Evolutionary conservation across 2,797 vertebrate genomes (phyloP), one percentile per base, ranked within the genome.

Genomic region (Centroberyx gerrardi): DNA sequence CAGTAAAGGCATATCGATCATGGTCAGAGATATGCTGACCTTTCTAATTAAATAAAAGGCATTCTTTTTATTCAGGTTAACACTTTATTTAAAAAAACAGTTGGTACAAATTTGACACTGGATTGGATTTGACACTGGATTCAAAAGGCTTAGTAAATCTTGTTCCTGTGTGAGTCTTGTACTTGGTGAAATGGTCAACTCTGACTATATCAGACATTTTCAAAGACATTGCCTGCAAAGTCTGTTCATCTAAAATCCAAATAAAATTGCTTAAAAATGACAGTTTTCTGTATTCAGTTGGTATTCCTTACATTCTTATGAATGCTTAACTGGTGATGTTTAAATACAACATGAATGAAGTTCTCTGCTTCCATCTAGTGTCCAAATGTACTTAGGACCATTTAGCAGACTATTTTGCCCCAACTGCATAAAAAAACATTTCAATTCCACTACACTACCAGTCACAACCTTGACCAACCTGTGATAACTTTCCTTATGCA

Each of bases 251-350:
- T 58, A 65, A 72, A 55, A 61, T 68, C 7, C 18, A 59, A 90
- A 87, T 89, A 90, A 85, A 89, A 60, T 48, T 6, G 61, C 0
- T 59, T 59, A 13, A 72, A 74, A 83, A 74, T 67, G 14, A 71
- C 22, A 51, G 8, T 18, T n/a, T 55, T 52, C 38, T 54, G 58
- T 58, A 48, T 70, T 64, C 8, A 42, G 66, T 60, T 79, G 8
- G 60, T 36, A 8, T 36, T 58, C 3, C 2, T n/a, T 36, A 14
- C 17, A 9, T 38, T 17, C 15, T n/a, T 22, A 10, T 65, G 14
- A 44, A 46, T 22, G 69, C 42, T 62, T 62, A 70, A 73, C 51
- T 22, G 1, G 1, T 58, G 5, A 46, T 63, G 18, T 59, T 75
- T 1, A 56, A 40, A 69, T 44, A 38, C 1, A 40, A 56, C 55